Percentiles rank a stretch among this genome's conserved stretches.
These are phyloP conservation scores for Oscheius onirici DNA, from an alignment of 2,888 invertebrate genomes.

Conservation along the genomic window DNA sequence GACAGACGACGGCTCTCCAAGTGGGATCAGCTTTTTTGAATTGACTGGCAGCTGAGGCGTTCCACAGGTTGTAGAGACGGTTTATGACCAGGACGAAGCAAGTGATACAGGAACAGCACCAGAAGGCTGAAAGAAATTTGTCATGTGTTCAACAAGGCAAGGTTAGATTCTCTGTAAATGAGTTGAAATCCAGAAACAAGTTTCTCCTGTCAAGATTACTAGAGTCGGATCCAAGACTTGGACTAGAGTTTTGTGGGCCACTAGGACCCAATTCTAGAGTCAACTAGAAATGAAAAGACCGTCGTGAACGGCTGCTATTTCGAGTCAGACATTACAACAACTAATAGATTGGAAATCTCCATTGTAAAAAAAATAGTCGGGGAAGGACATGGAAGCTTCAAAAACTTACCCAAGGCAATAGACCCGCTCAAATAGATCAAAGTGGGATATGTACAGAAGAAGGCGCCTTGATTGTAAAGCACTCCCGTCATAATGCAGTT, in stretches of 20 bases:
- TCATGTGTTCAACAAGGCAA: neutral
- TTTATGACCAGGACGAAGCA: neutral
- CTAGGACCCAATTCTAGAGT: too few relatives aligned
- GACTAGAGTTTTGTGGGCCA: too few relatives aligned
- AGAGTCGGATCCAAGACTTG: neutral
- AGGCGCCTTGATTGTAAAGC: neutral
- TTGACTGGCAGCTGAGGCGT: neutral
- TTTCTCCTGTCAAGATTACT: neutral
- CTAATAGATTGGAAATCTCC: neutral
- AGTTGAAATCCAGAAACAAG: neutral
- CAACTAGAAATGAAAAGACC: too few relatives aligned
- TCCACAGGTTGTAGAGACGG: slow-evolving; percentile 1
- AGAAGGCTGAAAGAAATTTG: slow-evolving; percentile 2
- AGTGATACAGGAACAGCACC: slow-evolving; percentile 12
- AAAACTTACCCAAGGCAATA: neutral
- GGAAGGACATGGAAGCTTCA: neutral
- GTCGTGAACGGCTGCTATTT: too few relatives aligned
- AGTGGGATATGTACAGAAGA: neutral
- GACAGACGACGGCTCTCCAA: slow-evolving; percentile 7
- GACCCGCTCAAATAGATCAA: neutral
- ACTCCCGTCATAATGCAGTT: neutral
- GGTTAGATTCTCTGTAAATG: neutral
- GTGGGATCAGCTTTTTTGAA: neutral
- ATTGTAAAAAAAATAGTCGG: neutral
- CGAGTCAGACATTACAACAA: too few relatives aligned